A percentile compares a stretch with the other conserved stretches of the same genome.
Conservation (phyloP, 1,140 invertebrate species). For the Magallana angulata region DNA sequence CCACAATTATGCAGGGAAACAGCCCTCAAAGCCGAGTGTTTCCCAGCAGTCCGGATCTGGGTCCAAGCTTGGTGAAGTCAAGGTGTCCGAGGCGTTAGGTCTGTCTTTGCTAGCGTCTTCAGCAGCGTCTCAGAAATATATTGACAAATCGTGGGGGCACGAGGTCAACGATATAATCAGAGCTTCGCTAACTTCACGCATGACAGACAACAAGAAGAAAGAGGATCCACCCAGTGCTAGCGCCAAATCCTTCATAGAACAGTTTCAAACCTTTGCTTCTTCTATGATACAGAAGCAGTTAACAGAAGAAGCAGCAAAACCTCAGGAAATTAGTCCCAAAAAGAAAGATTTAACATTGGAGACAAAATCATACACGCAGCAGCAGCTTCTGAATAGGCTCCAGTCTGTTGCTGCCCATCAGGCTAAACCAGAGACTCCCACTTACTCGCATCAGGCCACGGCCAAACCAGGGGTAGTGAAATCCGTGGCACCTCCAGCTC, state of each 20-base stretch:
- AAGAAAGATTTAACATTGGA: conserved; percentile 12
- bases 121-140: conserved; percentile 51
- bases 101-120: conserved; percentile 53
- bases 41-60: background rate
- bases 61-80: background rate
- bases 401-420: conserved; percentile 44
- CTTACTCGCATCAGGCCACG: background rate
- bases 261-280: conserved; percentile 56
- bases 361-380: conserved; percentile 49
- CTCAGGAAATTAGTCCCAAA: background rate
- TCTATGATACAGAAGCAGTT: conserved; percentile 44
- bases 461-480: conserved; percentile 23
- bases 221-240: background rate
- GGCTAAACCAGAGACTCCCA: conserved; percentile 1
- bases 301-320: conserved; percentile 37
- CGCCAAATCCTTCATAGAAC: conserved; percentile 43
- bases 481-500: conserved; percentile 36
- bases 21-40: background rate
- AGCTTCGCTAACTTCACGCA: conserved; percentile 42
- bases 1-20: conserved; percentile 42
- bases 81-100: conserved; percentile 24
- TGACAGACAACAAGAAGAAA: conserved; percentile 13
- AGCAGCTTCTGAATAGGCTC: conserved; percentile 49
- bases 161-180: conserved; percentile 56
- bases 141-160: conserved; percentile 57